These are phyloP conservation scores for Drosophila sechellia DNA, from an alignment of 1,140 invertebrate species.

Conservation along the genomic window DNA sequence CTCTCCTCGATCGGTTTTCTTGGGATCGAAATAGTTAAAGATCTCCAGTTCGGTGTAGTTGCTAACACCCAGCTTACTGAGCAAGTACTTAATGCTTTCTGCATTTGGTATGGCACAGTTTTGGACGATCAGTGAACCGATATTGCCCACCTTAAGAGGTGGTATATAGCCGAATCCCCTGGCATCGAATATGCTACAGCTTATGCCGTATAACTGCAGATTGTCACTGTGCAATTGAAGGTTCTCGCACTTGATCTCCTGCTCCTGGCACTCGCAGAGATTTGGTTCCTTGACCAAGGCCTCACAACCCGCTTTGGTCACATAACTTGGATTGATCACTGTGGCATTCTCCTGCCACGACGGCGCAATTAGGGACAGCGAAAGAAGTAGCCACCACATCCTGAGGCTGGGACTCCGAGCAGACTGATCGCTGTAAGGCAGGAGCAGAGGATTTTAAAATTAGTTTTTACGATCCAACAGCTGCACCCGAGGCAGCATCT, in stretches of 20 bases:
- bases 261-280: constrained; percentile 65
- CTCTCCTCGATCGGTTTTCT: constrained; percentile 55
- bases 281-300: constrained; percentile 48
- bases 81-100: constrained; percentile 43
- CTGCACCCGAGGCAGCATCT: constrained; percentile 14
- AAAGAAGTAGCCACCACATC: constrained; percentile 51
- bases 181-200: constrained; percentile 62
- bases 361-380: constrained; percentile 27
- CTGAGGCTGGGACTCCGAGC: constrained; percentile 9
- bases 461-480: constrained; percentile 37
- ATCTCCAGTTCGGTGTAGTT: constrained; percentile 64
- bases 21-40: constrained; percentile 62
- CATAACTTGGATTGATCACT: constrained; percentile 9
- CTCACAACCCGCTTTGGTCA: constrained; percentile 63
- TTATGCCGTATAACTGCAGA: constrained; percentile 47
- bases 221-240: constrained; percentile 52
- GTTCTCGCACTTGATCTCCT: constrained; percentile 69
- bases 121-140: constrained; percentile 41
- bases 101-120: constrained; percentile 65
- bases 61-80: constrained; percentile 53
- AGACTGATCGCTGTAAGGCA: constrained; percentile 52
- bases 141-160: constrained; percentile 49
- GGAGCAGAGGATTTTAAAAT: constrained; percentile 29
- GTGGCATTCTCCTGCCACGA: constrained; percentile 52
- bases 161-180: constrained; percentile 64